These are phyloP conservation scores for Champsocephalus gunnari DNA, from an alignment of 2,797 vertebrate species.

Conservation along the genomic window DNA sequence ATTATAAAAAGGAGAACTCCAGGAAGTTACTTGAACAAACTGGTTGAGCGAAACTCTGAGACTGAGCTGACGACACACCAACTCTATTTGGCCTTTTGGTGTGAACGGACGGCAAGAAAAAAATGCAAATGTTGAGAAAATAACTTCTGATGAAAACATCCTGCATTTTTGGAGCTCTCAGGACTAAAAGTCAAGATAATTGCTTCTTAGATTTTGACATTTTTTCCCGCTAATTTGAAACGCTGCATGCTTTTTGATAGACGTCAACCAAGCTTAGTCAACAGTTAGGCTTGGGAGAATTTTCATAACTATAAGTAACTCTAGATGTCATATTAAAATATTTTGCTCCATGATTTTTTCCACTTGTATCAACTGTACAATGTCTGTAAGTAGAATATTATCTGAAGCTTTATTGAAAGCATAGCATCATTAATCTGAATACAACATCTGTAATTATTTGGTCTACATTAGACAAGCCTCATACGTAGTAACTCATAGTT, in stretches of 20 bases:
- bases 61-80: background rate
- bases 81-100: background rate
- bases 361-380: background rate
- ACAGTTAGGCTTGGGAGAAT: background rate
- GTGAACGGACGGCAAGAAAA: background rate
- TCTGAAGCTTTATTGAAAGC: background rate
- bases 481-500: slow-evolving; percentile 12
- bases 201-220: background rate
- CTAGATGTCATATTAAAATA: slow-evolving; percentile 5
- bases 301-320: background rate
- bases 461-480: background rate
- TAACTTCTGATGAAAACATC: background rate
- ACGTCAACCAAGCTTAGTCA: background rate
- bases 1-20: background rate
- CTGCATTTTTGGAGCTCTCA: background rate
- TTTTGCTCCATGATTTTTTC: background rate
- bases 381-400: background rate
- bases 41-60: background rate
- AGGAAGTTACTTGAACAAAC: background rate
- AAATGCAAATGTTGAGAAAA: background rate
- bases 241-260: background rate
- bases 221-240: background rate
- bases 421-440: background rate
- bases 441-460: background rate
- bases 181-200: background rate